Base-by-base conservation (phyloP, 2,888 invertebrate species). In the Carpatolechia fugitivella region DNA sequence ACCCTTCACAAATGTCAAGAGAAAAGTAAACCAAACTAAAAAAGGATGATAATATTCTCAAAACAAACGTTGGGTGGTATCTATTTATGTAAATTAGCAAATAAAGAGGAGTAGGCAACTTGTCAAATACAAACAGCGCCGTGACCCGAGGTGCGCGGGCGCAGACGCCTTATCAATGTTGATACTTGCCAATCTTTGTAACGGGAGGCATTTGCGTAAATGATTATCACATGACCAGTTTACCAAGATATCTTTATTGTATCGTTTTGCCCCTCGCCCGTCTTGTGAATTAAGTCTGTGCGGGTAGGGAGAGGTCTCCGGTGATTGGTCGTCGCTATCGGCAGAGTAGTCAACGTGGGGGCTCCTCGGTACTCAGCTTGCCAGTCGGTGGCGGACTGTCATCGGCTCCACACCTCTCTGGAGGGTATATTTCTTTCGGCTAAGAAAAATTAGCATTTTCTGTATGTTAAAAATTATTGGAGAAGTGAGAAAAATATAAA, bases 151-250 rank as follows among this genome's bases (percentile, higher is more conserved):
- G 66, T 59, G 59, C 67, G 60, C 68, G 58, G 64, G 62, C 72
- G 76, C 70, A 83, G 82, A 82, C 80, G 59, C 63, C 60, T 76
- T 86, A 87, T 86, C 85, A 65, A 29, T 83, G 74, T 85, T 87
- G 82, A 88, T 82, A 82, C 68, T 83, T 75, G 78, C 76, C 79
- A 79, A 84, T 84, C 80, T 74, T 59, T 71, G 59, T 74, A 65
- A 65, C 74, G 73, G 78, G 78, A 82, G 81, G 75, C 82, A 83
- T 85, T 88, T 88, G 87, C 89, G 88, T 87, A 88, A 86, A 85
- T 76, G 73, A 65, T 69, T 76, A 78, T 79, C 77, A 52, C 40
- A 24, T 18, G 36, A 68, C 85, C 80, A 81, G 7, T 52, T 0
- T 63, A 64, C 55, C 0, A 36, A 59, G 78, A 74, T 8, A 74